Evolutionary conservation across 2,797 vertebrate species (phyloP), one percentile per base, ranked within the genome.

Genomic region (Peromyscus nudipes): DNA sequence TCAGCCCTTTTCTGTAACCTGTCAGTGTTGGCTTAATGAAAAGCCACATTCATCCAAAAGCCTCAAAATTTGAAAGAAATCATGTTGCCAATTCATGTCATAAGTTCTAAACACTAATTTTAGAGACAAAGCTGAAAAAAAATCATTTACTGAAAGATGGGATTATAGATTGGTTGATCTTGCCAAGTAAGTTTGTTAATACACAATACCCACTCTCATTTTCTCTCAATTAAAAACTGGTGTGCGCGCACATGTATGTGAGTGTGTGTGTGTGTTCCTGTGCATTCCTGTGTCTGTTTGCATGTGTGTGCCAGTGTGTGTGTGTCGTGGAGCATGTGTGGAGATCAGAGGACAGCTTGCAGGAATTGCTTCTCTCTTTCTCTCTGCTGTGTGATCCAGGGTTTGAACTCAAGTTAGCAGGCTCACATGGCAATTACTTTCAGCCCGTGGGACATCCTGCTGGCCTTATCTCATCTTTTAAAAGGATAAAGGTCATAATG

Each of bases 61-160:
- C 3, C 40, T 96, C 76, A 60, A 34, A 71, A 77, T 89, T 91
- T 55, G 31, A 49, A 93, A 85, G 62, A 91, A 94, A 69, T 85
- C 29, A 34, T 52, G 12, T 5, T 67, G 23, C 9, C 43, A 16
- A 46, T 94, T n/a, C 16, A n/a, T 11, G 37, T 60, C 43, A 31
- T 81, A 11, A 46, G 87, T 83, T 14, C 40, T 57, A 80, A 55
- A 75, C 46, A 89, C 86, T 90, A 60, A 65, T 83, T 95, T 96
- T 55, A 83, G 89, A 91, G 64, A 87, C 27, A 93, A 93, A 73
- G 3, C 9, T 77, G 31, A 37, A 65, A 75, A n/a, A 81, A 60
- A 49, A 31, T 27, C 17, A 76, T 37, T 69, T 64, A 31, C 94
- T 49, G 46, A 29, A 85, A 95, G 71, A 46, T 85, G 37, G 23